Evolutionary conservation across 2,113 vertebrate genomes (phyloP).

Genomic region (Macrotis lagotis): DNA sequence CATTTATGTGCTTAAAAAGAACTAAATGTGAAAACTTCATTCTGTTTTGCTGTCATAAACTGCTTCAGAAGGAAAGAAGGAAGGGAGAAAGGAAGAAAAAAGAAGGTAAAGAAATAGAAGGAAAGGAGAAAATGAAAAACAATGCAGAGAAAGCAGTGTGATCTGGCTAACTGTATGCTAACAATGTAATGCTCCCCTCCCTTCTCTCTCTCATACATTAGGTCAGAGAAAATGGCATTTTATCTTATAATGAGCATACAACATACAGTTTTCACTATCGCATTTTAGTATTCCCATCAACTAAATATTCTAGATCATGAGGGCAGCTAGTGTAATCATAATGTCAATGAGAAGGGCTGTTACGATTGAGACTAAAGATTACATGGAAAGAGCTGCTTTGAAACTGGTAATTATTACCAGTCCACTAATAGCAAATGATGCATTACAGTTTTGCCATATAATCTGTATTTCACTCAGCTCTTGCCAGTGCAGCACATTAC

Average conservation of each 20-base stretch:
- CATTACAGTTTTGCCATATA: slow-evolving; percentile 85
- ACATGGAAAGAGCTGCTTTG: slow-evolving; percentile 86
- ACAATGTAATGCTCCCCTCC: slow-evolving; percentile 68
- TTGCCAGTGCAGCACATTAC: slow-evolving; percentile 77
- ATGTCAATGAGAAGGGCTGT: slow-evolving; percentile 90
- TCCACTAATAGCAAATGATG: slow-evolving; percentile 90
- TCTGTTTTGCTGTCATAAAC: slow-evolving; percentile 68
- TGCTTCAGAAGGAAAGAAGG: neutral
- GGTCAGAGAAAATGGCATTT: slow-evolving; percentile 86
- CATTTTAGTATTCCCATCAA: slow-evolving; percentile 87
- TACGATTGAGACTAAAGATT: slow-evolving; percentile 87
- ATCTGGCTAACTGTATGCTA: slow-evolving; percentile 55
- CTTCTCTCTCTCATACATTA: slow-evolving; percentile 77
- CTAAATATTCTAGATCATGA: slow-evolving; percentile 85
- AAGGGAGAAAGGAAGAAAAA: too few species aligned
- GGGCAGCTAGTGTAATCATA: slow-evolving; percentile 87
- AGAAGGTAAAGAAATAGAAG: too few species aligned
- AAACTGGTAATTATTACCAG: slow-evolving; percentile 91
- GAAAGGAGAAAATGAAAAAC: neutral
- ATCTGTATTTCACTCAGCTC: slow-evolving; percentile 86
- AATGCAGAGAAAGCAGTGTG: slow-evolving; percentile 39
- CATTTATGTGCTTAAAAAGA: slow-evolving; percentile 55
- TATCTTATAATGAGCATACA: slow-evolving; percentile 85
- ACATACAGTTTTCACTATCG: slow-evolving; percentile 78
- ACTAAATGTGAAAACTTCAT: slow-evolving; percentile 57